phyloP scores from a whole-genome alignment of 2,797 vertebrate species.

The Sorex maritimensis region DNA sequence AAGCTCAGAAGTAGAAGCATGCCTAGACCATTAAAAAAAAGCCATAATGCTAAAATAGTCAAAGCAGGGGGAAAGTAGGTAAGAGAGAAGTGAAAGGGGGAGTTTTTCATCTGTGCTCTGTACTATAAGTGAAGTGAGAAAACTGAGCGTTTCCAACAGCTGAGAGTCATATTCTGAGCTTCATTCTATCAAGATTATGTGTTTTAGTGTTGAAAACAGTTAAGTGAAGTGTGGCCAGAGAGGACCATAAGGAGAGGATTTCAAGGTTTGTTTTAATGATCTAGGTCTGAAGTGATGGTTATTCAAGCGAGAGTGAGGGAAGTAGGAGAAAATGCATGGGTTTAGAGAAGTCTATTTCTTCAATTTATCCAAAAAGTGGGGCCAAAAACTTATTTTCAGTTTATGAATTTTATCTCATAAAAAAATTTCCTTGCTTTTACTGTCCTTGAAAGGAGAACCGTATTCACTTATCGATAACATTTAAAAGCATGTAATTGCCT shows the following conservation, averaged over 20 bases:
- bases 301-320: neutral
- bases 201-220: neutral
- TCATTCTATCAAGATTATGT: neutral
- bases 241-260: neutral
- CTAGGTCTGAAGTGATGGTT: neutral
- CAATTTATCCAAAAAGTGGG: neutral
- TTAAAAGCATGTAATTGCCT: conserved; percentile 50
- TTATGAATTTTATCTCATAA: conserved; percentile 45
- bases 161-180: neutral
- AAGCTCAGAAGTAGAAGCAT: neutral
- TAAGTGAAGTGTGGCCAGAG: neutral
- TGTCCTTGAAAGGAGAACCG: conserved; percentile 12
- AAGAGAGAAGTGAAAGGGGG: neutral
- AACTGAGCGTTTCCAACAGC: neutral
- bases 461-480: conserved; percentile 18
- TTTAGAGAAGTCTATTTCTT: neutral
- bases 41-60: neutral
- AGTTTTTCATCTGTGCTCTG: neutral
- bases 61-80: neutral
- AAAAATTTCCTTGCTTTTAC: neutral
- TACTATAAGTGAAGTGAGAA: neutral
- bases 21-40: neutral
- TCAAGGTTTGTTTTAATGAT: neutral
- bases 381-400: neutral
- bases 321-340: neutral